Conservation (phyloP, 2,113 vertebrate species). For the Cyprinodon brontotheroides region DNA sequence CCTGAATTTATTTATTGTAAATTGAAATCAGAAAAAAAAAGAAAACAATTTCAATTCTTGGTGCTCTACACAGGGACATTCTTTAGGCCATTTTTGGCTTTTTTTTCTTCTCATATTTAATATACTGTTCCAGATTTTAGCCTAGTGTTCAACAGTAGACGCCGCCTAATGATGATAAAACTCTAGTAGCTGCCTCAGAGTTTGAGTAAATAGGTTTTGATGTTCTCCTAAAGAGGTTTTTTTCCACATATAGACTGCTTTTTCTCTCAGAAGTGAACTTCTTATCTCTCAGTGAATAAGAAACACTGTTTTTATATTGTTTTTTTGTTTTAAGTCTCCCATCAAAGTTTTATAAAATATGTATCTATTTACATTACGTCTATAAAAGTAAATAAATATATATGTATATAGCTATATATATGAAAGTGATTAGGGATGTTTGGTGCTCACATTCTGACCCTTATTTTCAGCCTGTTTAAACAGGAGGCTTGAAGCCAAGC, state of each 20-base stretch:
- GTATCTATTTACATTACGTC: conserved; percentile 55
- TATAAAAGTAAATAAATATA: conserved; percentile 35
- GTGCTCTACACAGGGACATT: conserved; percentile 80
- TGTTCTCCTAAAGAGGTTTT: conserved; percentile 17
- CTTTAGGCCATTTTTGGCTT: conserved; percentile 52
- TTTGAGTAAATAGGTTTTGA: conserved; percentile 36
- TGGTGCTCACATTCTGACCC: conserved; percentile 60
- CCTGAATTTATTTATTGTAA: conserved; percentile 78
- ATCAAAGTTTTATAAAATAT: conserved; percentile 63
- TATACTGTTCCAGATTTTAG: conserved; percentile 51
- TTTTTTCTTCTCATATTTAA: conserved; percentile 70
- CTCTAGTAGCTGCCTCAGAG: conserved; percentile 33
- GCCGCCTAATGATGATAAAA: conserved; percentile 46
- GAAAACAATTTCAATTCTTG: conserved; percentile 63
- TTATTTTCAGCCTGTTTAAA: conserved; percentile 55
- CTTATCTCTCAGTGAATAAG: conserved; percentile 48
- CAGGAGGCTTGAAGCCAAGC: conserved; percentile 58
- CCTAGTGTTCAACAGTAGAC: conserved; percentile 62
- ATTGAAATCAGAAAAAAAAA: conserved; percentile 32
- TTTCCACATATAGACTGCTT: conserved; percentile 18
- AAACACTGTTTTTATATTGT: conserved; percentile 69
- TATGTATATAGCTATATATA: conserved; percentile 41
- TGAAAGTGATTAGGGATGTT: conserved; percentile 41
- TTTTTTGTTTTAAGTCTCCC: conserved; percentile 24
- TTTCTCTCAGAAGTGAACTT: conserved; percentile 40